phyloP scores from a whole-genome alignment of 2,888 invertebrate genomes.

The Rutpela maculata region DNA sequence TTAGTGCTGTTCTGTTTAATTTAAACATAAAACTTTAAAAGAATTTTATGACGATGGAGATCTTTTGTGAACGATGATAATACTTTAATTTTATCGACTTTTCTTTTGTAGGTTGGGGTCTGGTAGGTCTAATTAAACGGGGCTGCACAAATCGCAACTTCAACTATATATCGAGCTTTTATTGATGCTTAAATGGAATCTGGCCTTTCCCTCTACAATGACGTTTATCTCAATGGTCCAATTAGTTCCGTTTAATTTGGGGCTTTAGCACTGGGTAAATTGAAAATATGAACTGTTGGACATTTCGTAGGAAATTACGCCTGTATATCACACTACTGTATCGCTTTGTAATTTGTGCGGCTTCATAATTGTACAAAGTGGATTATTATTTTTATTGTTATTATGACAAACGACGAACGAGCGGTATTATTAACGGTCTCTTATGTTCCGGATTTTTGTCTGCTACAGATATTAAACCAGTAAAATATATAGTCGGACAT shows the following conservation, averaged over 20 bases:
- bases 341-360: not conserved
- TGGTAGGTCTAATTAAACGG: conserved; percentile 35
- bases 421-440: not conserved
- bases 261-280: conserved; percentile 26
- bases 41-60: not conserved
- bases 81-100: conserved; percentile 32
- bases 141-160: conserved; percentile 32
- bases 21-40: not conserved
- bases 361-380: not conserved
- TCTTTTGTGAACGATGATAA: conserved; percentile 19
- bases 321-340: not conserved
- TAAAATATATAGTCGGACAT: no score
- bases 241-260: conserved; percentile 34
- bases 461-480: no score
- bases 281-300: conserved; percentile 25
- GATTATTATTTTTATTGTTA: not conserved
- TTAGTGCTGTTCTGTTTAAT: not conserved
- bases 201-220: conserved; percentile 30
- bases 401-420: not conserved
- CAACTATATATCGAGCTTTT: conserved; percentile 31
- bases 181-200: conserved; percentile 30
- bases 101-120: conserved; percentile 19
- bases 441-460: not conserved
- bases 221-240: conserved; percentile 40
- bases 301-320: conserved; percentile 3